Percentiles rank a stretch among this genome's conserved stretches.
phyloP scores from a whole-genome alignment of 2,113 vertebrate genomes.

The Kobus ellipsiprymnus region DNA sequence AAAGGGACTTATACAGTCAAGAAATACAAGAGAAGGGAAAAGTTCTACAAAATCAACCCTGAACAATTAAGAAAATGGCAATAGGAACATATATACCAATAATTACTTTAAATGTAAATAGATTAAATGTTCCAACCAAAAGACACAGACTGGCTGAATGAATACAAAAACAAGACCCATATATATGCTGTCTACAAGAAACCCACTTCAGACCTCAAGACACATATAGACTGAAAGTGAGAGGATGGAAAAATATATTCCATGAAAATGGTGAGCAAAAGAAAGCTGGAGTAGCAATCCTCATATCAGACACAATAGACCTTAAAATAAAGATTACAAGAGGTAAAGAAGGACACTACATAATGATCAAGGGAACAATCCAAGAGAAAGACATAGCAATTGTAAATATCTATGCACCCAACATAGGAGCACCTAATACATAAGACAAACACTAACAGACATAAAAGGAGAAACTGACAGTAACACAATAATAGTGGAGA shows the following conservation, averaged over 20 bases:
- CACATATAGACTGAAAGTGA: not conserved
- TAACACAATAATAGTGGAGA: not conserved
- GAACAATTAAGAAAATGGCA: not conserved
- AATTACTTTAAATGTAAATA: not conserved
- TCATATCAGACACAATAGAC: not conserved
- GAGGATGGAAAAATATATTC: not conserved
- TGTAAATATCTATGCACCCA: not conserved
- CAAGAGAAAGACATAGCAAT: not conserved
- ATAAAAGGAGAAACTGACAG: not conserved
- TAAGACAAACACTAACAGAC: not conserved
- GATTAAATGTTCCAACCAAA: not conserved
- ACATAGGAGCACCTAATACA: not conserved
- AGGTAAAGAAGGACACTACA: not conserved
- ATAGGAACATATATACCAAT: not conserved
- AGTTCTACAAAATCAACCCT: not conserved
- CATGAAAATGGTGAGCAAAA: not conserved
- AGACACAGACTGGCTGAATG: not conserved
- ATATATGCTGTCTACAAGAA: not conserved
- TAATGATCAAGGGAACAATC: not conserved
- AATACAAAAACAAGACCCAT: not conserved
- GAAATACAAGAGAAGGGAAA: not conserved
- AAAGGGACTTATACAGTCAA: not conserved
- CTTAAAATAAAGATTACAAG: not conserved
- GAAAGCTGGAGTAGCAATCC: not conserved
- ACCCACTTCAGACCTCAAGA: not conserved